A percentile compares a stretch with the other conserved stretches of the same genome.
These are phyloP conservation scores for Eumeta japonica DNA, from an alignment of 1,140 invertebrate species.

Conservation along the genomic window DNA sequence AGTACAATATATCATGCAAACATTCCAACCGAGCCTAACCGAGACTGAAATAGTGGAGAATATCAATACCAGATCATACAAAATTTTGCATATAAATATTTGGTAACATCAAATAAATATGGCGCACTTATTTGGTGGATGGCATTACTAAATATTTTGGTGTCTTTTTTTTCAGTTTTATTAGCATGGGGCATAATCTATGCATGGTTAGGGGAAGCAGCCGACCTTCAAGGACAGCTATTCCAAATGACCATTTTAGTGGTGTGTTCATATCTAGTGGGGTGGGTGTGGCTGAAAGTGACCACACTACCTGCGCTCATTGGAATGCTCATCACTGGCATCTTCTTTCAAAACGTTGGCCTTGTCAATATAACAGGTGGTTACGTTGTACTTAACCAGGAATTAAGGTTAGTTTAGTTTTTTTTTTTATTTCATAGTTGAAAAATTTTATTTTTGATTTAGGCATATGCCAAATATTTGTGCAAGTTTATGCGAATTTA, in stretches of 20 bases:
- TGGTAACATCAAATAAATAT: too few relatives aligned
- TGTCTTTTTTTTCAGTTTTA: conserved; percentile 52
- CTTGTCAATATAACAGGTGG: conserved; percentile 68
- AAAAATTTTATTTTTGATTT: conserved; percentile 87
- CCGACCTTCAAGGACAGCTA: conserved; percentile 73
- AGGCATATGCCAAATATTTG: too few relatives aligned
- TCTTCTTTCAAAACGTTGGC: conserved; percentile 75
- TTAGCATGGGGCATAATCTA: conserved; percentile 76
- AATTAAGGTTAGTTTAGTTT: conserved; percentile 55
- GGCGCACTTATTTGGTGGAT: too few relatives aligned
- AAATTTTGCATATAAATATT: too few relatives aligned
- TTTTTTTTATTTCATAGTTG: conserved; percentile 42
- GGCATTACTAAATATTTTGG: background rate
- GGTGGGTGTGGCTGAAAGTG: conserved; percentile 70
- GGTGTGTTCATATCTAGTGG: conserved; percentile 78
- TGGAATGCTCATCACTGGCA: conserved; percentile 82
- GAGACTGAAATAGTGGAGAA: too few relatives aligned
- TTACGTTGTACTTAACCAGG: conserved; percentile 64
- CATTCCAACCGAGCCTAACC: too few relatives aligned
- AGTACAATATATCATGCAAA: too few relatives aligned
- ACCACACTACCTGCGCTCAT: conserved; percentile 81
- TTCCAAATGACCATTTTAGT: conserved; percentile 75
- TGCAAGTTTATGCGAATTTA: background rate
- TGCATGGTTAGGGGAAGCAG: conserved; percentile 68
- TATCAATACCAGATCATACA: too few relatives aligned